phyloP scores from a whole-genome alignment of 2,888 invertebrate genomes.

The Dolomedes plantarius region DNA sequence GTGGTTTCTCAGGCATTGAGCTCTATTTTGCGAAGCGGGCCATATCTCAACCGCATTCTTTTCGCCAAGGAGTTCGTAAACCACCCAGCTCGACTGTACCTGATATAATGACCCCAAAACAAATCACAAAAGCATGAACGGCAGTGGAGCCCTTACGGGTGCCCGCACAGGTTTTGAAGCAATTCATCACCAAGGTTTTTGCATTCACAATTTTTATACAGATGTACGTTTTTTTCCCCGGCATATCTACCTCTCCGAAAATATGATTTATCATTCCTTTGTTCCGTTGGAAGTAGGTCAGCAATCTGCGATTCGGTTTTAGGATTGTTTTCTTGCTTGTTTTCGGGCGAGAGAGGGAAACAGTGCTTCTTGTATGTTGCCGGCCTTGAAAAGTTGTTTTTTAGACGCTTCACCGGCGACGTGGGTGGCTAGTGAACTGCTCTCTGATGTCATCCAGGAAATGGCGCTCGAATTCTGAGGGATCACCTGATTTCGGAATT shows the following conservation, averaged over 20 bases:
- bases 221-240: constrained; percentile 1
- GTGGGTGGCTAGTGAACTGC: neutral
- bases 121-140: neutral
- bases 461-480: neutral
- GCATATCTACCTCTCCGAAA: constrained; percentile 16
- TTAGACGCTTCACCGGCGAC: neutral
- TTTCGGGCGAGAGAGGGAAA: neutral
- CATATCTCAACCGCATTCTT: no score
- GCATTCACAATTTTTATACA: constrained; percentile 55
- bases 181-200: constrained; percentile 18
- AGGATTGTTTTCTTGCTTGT: constrained; percentile 22
- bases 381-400: neutral
- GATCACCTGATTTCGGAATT: neutral
- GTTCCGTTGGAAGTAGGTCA: constrained; percentile 49
- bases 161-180: neutral
- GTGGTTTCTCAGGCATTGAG: no score
- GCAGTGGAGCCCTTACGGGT: neutral
- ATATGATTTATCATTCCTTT: constrained; percentile 57
- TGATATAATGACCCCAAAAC: constrained; percentile 12
- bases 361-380: neutral
- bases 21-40: no score
- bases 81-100: neutral
- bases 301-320: constrained; percentile 42
- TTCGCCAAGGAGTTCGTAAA: neutral
- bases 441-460: neutral